Conservation (phyloP, 2,888 invertebrate genomes). For the Cosmorhoe ocellata region DNA sequence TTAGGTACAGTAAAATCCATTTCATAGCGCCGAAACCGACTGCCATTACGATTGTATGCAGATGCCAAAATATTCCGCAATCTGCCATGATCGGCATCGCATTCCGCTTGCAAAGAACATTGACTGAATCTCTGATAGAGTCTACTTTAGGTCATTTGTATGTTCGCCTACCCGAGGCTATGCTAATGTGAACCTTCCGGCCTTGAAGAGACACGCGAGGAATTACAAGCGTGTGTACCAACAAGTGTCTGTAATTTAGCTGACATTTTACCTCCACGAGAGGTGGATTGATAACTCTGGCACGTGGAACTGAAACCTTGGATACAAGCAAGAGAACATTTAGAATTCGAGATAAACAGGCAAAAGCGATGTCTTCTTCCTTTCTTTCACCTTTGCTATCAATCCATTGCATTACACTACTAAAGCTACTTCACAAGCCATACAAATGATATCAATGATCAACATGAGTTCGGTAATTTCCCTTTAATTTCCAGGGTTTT, state of each 20-base stretch:
- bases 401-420: no score
- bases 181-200: conserved; percentile 56
- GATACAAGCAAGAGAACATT: background rate
- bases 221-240: conserved; percentile 35
- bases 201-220: conserved; percentile 53
- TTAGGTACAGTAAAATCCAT: no score
- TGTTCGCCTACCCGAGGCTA: conserved; percentile 45
- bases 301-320: conserved; percentile 13
- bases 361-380: no score
- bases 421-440: no score
- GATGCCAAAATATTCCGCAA: conserved; percentile 46
- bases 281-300: conserved; percentile 14
- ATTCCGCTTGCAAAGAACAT: conserved; percentile 50
- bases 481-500: background rate
- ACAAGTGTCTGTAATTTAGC: conserved; percentile 25
- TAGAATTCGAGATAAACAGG: background rate
- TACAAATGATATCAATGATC: no score
- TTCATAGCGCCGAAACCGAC: no score
- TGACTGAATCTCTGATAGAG: conserved; percentile 58
- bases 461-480: background rate
- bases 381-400: no score
- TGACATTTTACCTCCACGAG: conserved; percentile 25
- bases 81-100: conserved; percentile 60
- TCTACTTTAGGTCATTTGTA: conserved; percentile 52
- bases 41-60: conserved; percentile 16